These are phyloP conservation scores for Drosophila ambigua DNA, from an alignment of 1,140 invertebrate species.

Conservation along the genomic window DNA sequence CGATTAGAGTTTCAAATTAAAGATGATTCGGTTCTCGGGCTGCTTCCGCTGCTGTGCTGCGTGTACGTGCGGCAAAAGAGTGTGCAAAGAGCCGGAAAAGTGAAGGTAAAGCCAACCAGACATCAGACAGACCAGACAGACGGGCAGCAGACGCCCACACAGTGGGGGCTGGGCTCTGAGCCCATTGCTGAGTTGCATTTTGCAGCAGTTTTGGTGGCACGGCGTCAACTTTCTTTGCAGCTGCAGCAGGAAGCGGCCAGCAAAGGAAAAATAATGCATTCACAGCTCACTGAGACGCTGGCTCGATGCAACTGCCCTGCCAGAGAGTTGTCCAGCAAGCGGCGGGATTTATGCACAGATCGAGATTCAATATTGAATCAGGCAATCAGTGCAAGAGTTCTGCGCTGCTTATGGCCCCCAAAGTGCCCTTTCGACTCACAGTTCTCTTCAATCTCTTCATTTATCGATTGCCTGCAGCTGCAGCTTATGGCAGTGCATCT, in stretches of 20 bases:
- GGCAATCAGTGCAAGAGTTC: too few relatives aligned
- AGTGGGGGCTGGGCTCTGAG: too few relatives aligned
- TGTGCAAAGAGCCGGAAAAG: slow-evolving; percentile 1
- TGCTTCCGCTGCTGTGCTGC: slow-evolving; percentile 7
- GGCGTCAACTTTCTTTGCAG: slow-evolving; percentile 52
- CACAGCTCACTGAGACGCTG: not conserved
- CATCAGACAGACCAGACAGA: not conserved
- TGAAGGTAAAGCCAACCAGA: slow-evolving; percentile 39
- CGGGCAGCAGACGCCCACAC: not conserved
- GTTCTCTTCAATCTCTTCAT: too few relatives aligned
- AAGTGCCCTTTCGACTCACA: too few relatives aligned
- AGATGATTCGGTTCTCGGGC: slow-evolving; percentile 9
- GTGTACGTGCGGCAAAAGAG: too few relatives aligned
- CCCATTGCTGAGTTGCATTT: not conserved
- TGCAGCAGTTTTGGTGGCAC: slow-evolving; percentile 3
- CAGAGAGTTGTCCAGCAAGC: too few relatives aligned
- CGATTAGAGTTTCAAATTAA: slow-evolving; percentile 32
- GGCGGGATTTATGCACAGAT: too few relatives aligned
- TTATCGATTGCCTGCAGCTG: too few relatives aligned
- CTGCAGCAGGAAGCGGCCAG: slow-evolving; percentile 30
- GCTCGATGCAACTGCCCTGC: not conserved
- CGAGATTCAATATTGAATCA: too few relatives aligned
- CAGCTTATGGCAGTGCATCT: too few relatives aligned
- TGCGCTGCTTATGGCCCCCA: too few relatives aligned
- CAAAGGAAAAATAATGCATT: slow-evolving; percentile 35